These are phyloP conservation scores for Gasteruption jaculator DNA, from an alignment of 2,888 invertebrate species.

Conservation along the genomic window DNA sequence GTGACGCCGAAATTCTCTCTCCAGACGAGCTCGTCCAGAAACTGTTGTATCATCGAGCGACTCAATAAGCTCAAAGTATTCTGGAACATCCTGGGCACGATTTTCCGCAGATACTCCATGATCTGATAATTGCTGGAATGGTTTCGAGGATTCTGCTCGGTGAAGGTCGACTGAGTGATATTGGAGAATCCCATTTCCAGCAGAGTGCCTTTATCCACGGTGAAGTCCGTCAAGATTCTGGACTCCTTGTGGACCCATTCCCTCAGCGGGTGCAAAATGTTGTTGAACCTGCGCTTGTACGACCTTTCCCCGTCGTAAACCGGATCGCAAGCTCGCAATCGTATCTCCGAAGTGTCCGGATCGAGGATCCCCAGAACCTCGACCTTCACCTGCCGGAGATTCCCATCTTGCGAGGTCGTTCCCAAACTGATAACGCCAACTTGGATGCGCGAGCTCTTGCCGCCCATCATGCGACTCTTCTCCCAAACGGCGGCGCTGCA, in stretches of 20 bases:
- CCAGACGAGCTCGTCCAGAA: slow-evolving; percentile 86
- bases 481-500: slow-evolving; percentile 79
- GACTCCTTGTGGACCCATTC: slow-evolving; percentile 78
- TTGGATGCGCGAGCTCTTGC: slow-evolving; percentile 51
- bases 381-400: slow-evolving; percentile 67
- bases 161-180: slow-evolving; percentile 61
- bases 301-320: slow-evolving; percentile 73
- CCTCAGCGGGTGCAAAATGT: slow-evolving; percentile 74
- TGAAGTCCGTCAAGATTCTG: slow-evolving; percentile 74
- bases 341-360: slow-evolving; percentile 61
- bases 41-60: slow-evolving; percentile 84
- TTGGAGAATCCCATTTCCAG: slow-evolving; percentile 74
- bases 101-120: slow-evolving; percentile 82
- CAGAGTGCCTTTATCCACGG: slow-evolving; percentile 77
- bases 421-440: slow-evolving; percentile 84
- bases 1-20: slow-evolving; percentile 79
- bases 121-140: slow-evolving; percentile 68
- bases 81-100: slow-evolving; percentile 88
- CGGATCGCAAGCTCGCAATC: slow-evolving; percentile 80
- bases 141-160: slow-evolving; percentile 53
- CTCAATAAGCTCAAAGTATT: slow-evolving; percentile 79
- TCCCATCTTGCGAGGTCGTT: slow-evolving; percentile 72
- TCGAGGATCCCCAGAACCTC: slow-evolving; percentile 84
- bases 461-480: slow-evolving; percentile 71
- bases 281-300: slow-evolving; percentile 75